These are phyloP conservation scores for Aplidium turbinatum DNA, from an alignment of 23 tunicate genomes.

Conservation along the genomic window DNA sequence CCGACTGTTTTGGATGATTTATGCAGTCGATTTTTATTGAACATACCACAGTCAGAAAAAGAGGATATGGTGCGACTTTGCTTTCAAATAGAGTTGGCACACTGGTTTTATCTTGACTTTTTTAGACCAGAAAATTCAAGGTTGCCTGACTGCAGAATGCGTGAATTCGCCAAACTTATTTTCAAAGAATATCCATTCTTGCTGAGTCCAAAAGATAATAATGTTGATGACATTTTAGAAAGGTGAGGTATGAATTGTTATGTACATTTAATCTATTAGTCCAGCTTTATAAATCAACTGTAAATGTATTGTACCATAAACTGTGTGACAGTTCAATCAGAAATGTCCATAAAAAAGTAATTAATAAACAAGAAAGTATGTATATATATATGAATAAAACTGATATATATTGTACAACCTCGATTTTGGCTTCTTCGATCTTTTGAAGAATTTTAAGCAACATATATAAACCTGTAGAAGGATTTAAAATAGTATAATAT, in stretches of 20 bases:
- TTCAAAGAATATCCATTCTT: conserved; percentile 86
- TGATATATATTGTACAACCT: too few species aligned
- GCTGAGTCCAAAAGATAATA: conserved; percentile 54
- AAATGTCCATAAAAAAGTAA: too few species aligned
- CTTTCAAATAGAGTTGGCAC: conserved; percentile 92
- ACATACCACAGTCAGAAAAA: conserved; percentile 76
- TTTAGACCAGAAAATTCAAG: conserved; percentile 60
- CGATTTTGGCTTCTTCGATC: too few species aligned
- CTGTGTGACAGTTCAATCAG: neutral
- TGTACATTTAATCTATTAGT: neutral
- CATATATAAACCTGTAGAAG: too few species aligned
- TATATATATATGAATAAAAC: too few species aligned
- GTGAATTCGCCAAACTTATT: conserved; percentile 72
- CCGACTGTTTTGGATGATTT: conserved; percentile 73
- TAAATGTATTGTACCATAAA: too few species aligned
- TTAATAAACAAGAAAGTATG: too few species aligned
- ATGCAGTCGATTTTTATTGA: conserved; percentile 91
- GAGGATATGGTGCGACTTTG: conserved; percentile 85
- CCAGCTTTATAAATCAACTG: too few species aligned
- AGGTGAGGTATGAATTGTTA: conserved; percentile 12
- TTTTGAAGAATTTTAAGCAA: too few species aligned
- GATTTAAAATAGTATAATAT: too few species aligned
- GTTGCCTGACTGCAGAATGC: conserved; percentile 83
- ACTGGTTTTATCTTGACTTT: conserved; percentile 96
- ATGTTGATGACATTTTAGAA: conserved; percentile 66